Percentiles rank a stretch among this genome's conserved stretches.
Conservation (phyloP, 2,888 invertebrate genomes). For the Alcis repandata region DNA sequence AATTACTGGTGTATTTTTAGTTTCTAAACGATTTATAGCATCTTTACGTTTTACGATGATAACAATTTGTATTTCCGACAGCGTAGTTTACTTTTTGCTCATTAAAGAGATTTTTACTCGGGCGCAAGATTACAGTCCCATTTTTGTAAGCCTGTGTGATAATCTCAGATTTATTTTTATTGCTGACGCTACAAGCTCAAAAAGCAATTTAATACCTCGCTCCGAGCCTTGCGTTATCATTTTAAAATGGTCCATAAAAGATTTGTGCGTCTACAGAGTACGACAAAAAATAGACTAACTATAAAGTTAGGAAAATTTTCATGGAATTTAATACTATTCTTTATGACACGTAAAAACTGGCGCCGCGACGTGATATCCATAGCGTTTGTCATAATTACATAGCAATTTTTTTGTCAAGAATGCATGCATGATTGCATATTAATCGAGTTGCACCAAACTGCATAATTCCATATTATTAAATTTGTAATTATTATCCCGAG, state of each 20-base stretch:
- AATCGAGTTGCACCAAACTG: conserved; percentile 68
- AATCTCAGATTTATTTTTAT: conserved; percentile 37
- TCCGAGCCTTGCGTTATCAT: conserved; percentile 54
- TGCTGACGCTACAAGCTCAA: conserved; percentile 60
- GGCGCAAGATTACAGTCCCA: conserved; percentile 1
- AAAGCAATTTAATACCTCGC: conserved; percentile 56
- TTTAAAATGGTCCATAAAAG: conserved; percentile 49
- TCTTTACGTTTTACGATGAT: neutral
- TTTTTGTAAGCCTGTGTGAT: conserved; percentile 12
- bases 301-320: conserved; percentile 22
- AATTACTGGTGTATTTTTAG: conserved; percentile 21
- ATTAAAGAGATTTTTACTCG: conserved; percentile 14
- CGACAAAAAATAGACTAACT: conserved; percentile 40
- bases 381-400: conserved; percentile 54
- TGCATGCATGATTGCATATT: conserved; percentile 63
- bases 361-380: conserved; percentile 59
- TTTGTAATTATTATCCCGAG: conserved; percentile 36
- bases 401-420: conserved; percentile 65
- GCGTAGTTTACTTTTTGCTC: conserved; percentile 10
- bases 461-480: conserved; percentile 72
- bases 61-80: conserved; percentile 20
- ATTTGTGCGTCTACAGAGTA: conserved; percentile 38
- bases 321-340: conserved; percentile 18
- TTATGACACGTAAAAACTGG: conserved; percentile 31
- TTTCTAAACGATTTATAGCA: neutral